Percentiles rank a stretch among this genome's conserved stretches.
Conservation (phyloP, 1,140 invertebrate genomes). For the Steinernema khuongi region DNA sequence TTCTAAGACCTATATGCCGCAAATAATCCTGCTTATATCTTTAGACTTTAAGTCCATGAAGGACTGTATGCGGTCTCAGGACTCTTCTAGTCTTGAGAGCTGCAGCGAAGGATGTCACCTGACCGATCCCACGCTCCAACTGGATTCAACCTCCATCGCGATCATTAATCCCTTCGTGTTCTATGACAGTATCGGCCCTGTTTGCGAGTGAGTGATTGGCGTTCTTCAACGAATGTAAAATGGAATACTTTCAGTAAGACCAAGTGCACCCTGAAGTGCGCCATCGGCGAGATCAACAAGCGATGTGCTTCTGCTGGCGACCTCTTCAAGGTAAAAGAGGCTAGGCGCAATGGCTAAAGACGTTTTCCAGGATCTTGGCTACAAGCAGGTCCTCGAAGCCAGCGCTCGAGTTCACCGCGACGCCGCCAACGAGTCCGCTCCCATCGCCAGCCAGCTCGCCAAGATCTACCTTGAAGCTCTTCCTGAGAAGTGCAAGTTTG, state of each 20-base stretch:
- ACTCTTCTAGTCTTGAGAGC: neutral
- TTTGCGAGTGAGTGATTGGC: neutral
- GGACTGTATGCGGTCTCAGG: neutral
- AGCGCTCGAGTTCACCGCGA: slow-evolving; percentile 5
- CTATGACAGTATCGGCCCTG: slow-evolving; percentile 1
- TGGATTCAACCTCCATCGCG: neutral
- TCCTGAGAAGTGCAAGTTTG: neutral
- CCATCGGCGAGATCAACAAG: neutral
- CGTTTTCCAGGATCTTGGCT: neutral
- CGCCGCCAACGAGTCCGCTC: slow-evolving; percentile 1
- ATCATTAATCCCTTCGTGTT: neutral
- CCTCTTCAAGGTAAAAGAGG: neutral
- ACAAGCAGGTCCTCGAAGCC: neutral
- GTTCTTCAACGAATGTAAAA: neutral
- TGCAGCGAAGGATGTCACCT: neutral
- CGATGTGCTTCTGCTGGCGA: neutral
- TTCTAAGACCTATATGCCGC: neutral
- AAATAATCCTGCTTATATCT: too few relatives aligned
- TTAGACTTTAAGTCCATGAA: neutral
- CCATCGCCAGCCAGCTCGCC: neutral
- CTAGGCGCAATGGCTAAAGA: neutral
- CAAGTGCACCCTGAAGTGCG: neutral
- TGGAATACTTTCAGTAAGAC: neutral
- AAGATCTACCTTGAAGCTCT: slow-evolving; percentile 11
- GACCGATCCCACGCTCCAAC: neutral